phyloP scores from a whole-genome alignment of 2,888 invertebrate genomes.

The Drosophila meridiana region DNA sequence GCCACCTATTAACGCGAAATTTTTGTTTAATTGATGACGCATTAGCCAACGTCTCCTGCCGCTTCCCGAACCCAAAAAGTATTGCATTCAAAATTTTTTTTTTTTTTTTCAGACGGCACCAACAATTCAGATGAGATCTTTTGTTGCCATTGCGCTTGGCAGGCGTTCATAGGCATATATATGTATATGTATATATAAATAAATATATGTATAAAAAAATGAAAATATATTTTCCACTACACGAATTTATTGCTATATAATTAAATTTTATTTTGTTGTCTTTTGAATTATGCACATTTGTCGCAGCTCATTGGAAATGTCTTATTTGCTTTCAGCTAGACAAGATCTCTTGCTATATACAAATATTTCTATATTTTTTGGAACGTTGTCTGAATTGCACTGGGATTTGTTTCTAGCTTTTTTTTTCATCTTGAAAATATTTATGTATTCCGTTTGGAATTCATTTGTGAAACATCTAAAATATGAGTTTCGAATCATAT shows the following conservation, averaged over 20 bases:
- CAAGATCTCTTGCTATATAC: slow-evolving; percentile 13
- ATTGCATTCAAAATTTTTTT: slow-evolving; percentile 37
- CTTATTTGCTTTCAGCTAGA: slow-evolving; percentile 8
- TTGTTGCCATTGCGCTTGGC: slow-evolving; percentile 61
- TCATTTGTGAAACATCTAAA: slow-evolving; percentile 1
- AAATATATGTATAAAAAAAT: background rate
- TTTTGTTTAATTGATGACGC: slow-evolving; percentile 79
- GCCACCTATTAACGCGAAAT: slow-evolving; percentile 71
- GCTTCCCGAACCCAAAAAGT: slow-evolving; percentile 12
- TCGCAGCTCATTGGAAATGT: slow-evolving; percentile 62
- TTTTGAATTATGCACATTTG: slow-evolving; percentile 64
- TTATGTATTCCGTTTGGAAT: slow-evolving; percentile 8
- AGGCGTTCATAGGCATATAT: slow-evolving; percentile 18
- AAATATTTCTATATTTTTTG: slow-evolving; percentile 25
- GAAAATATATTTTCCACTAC: slow-evolving; percentile 44
- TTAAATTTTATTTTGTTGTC: slow-evolving; percentile 70
- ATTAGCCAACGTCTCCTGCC: slow-evolving; percentile 34
- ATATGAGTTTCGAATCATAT: background rate
- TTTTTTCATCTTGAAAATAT: background rate
- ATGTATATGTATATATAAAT: background rate
- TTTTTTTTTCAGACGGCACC: slow-evolving; percentile 78
- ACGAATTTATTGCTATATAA: slow-evolving; percentile 75
- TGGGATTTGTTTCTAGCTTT: background rate
- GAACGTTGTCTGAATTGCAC: slow-evolving; percentile 16
- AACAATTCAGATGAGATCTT: slow-evolving; percentile 63